Percentiles rank a stretch among this genome's conserved stretches.
phyloP scores from a whole-genome alignment of 2,888 invertebrate genomes.

The Acanthosepion pharaonis region DNA sequence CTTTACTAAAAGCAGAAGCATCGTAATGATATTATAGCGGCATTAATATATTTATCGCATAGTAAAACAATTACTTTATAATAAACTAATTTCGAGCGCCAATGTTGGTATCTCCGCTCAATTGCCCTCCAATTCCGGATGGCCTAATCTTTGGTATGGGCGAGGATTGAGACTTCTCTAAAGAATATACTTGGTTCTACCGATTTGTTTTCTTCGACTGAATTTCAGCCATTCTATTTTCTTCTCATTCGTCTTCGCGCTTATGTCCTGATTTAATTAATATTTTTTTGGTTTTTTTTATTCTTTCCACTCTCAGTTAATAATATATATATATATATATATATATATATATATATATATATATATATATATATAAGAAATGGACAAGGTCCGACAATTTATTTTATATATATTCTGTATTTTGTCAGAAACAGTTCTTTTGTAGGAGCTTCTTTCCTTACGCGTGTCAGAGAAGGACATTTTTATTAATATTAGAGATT shows the following conservation, averaged over 20 bases:
- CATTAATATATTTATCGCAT: not conserved
- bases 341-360: too few relatives aligned
- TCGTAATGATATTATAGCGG: not conserved
- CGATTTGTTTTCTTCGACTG: not conserved
- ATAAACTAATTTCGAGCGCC: conserved; percentile 12
- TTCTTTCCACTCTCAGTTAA: not conserved
- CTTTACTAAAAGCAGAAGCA: not conserved
- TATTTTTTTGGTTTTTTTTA: not conserved
- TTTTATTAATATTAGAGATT: too few relatives aligned
- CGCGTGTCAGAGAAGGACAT: too few relatives aligned
- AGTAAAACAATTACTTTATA: not conserved
- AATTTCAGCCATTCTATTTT: not conserved
- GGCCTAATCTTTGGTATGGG: not conserved
- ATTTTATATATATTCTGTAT: not conserved
- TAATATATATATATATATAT: not conserved
- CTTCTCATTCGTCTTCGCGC: not conserved
- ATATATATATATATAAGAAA: too few relatives aligned
- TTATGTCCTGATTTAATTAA: not conserved
- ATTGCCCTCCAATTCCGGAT: not conserved
- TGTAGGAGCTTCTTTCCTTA: too few relatives aligned
- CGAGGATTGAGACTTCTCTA: not conserved
- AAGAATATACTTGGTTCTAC: not conserved
- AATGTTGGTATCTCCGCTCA: not conserved
- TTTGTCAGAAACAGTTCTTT: too few relatives aligned
- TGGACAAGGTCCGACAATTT: too few relatives aligned